Base-by-base conservation (phyloP, 1,140 invertebrate genomes). In the Heliothis subflexa region DNA sequence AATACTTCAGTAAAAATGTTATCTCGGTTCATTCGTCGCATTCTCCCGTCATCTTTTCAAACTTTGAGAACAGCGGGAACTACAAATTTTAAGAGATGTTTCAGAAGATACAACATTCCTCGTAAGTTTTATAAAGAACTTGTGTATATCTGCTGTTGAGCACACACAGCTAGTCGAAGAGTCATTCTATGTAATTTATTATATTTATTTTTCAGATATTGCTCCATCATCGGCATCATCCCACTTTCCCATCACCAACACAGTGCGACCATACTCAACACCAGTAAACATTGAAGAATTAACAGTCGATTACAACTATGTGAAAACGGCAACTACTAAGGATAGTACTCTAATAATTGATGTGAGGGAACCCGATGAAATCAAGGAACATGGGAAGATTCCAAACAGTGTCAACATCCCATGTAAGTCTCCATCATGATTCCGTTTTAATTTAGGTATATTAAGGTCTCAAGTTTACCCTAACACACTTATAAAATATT, bases 401-500 rank as follows among this genome's bases (percentile, higher is more conserved):
- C 96, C 96, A 61, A 95, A 95, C 66, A 96, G 95, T 82, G 95
- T 96, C 81, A 96, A 97, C 81, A 96, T 97, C 82, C 96, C 96
- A 83, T 95, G 96, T 97, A 95, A 91, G 90, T 86, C 12, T 68
- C 21, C 33, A 12, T 55, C 28, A 16, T 14, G 16, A 50, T 72
- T 62, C 16, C 45, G 40, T 16, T 45, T 47, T 12, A 14, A 61
- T 71, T 76, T 21, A 66, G 55, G 12, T 76, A 57, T 11, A 33
- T 5, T 2, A 33, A 33, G 3, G 3, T 33, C 7, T 33, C 28
- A 33, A 7, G 3, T 5, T 7, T 7, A 33, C 33, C 33, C 33
- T 7, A 33, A 33, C 33, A 33, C 7, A 33, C 33, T 33, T 7
- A 33, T 33, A 33, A 33, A 33, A 33, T 33, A 33, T 5, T 33